A percentile compares a stretch with the other conserved stretches of the same genome.
Evolutionary conservation across 2,797 vertebrate species (phyloP).

Genomic region (Pelodytes ibericus): DNA sequence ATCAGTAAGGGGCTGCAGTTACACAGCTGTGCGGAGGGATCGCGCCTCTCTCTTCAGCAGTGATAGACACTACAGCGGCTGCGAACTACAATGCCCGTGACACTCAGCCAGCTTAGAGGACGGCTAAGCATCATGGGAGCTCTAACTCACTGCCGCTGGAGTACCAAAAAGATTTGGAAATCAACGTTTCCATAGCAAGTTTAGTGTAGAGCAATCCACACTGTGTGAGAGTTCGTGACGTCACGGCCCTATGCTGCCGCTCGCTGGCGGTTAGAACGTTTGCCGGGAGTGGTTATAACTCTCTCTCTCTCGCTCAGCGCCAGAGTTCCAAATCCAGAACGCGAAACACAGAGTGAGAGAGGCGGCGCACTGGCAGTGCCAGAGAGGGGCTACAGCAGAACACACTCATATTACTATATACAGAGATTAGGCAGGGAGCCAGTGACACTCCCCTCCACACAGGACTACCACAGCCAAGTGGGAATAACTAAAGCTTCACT

Average conservation of each 20-base stretch:
- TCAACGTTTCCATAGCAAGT: no score
- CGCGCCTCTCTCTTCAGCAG: no score
- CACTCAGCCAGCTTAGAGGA: no score
- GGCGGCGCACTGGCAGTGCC: slow-evolving; percentile 37
- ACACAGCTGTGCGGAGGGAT: no score
- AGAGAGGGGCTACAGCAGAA: slow-evolving; percentile 29
- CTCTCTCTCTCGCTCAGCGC: neutral
- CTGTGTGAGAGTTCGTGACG: neutral
- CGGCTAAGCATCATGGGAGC: no score
- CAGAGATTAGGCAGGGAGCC: slow-evolving; percentile 30
- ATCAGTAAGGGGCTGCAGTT: no score
- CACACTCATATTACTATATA: slow-evolving; percentile 17
- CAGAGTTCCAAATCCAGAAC: slow-evolving; percentile 24
- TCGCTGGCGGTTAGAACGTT: neutral
- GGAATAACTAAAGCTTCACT: slow-evolving; percentile 36
- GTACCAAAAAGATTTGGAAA: no score
- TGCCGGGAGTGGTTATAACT: neutral
- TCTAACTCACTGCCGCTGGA: no score
- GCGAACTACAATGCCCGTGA: no score
- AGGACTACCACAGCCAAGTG: slow-evolving; percentile 25
- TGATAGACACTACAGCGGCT: no score
- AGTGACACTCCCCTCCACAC: slow-evolving; percentile 29
- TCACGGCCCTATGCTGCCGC: neutral
- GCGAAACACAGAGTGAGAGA: slow-evolving; percentile 3
- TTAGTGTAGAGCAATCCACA: no score